Conservation (phyloP, 2,888 invertebrate genomes). For the Caenorhabditis imperialis region DNA sequence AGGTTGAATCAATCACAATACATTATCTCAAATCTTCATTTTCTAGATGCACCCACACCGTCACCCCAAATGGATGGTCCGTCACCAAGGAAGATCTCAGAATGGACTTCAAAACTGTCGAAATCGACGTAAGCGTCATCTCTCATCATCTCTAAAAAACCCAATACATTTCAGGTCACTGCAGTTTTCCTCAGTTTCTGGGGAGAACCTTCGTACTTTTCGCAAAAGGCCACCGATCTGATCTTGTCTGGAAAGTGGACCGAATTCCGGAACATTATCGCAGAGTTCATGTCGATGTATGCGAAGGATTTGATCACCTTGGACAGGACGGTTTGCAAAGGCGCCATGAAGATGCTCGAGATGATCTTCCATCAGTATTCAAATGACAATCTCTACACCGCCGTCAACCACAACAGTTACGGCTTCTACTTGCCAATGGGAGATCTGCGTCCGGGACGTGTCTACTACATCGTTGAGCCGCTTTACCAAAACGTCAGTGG, state of each 20-base stretch:
- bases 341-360: constrained; percentile 20
- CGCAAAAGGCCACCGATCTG: constrained; percentile 4
- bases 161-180: not conserved
- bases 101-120: not conserved
- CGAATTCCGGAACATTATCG: constrained; percentile 14
- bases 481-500: not conserved
- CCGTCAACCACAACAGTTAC: constrained; percentile 12
- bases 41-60: constrained; percentile 5
- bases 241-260: constrained; percentile 11
- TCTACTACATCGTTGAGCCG: constrained; percentile 32
- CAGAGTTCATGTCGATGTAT: not conserved
- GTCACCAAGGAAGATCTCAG: not conserved
- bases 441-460: constrained; percentile 17
- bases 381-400: not conserved
- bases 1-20: constrained; percentile 4
- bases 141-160: too few species aligned
- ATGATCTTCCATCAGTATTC: not conserved
- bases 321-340: not conserved
- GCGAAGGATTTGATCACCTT: constrained; percentile 3
- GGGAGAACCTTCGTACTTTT: constrained; percentile 7
- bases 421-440: constrained; percentile 15
- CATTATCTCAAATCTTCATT: not conserved
- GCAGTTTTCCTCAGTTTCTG: constrained; percentile 14
- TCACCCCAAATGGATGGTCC: constrained; percentile 10
- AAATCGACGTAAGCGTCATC: not conserved